These are phyloP conservation scores for Emmelina monodactyla DNA, from an alignment of 2,888 invertebrate species.

Conservation along the genomic window DNA sequence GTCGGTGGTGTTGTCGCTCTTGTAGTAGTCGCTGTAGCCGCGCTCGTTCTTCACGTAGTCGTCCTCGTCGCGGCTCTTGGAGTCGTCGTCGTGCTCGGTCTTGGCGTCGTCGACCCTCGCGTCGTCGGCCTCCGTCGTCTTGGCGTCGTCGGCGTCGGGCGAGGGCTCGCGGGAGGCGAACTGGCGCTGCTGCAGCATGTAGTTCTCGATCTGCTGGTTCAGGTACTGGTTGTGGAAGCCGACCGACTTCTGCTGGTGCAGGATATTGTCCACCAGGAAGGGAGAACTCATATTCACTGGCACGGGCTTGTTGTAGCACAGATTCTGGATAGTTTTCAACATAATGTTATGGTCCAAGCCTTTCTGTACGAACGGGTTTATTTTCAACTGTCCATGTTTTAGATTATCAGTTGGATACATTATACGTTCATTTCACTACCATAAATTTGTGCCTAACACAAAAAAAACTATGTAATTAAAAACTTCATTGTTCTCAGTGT, in stretches of 20 bases:
- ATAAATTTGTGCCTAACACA: constrained; percentile 11
- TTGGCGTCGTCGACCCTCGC: constrained; percentile 30
- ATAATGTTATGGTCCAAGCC: constrained; percentile 51
- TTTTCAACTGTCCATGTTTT: constrained; percentile 50
- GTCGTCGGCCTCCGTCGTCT: constrained; percentile 34
- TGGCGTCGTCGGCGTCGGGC: constrained; percentile 41
- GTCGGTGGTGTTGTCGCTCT: constrained; percentile 19
- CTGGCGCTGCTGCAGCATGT: constrained; percentile 39
- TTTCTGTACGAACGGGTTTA: constrained; percentile 39
- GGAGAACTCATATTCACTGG: constrained; percentile 66
- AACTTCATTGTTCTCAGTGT: constrained; percentile 6
- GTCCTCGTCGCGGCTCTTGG: constrained; percentile 41
- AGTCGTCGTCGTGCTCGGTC: constrained; percentile 41
- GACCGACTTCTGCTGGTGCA: constrained; percentile 64
- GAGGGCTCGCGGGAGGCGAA: constrained; percentile 43
- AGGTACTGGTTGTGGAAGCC: constrained; percentile 61
- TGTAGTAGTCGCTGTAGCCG: constrained; percentile 39
- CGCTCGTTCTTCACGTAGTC: constrained; percentile 37
- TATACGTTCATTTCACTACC: constrained; percentile 26
- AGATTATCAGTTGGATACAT: constrained; percentile 53
- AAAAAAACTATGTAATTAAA: constrained; percentile 8
- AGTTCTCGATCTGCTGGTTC: constrained; percentile 57
- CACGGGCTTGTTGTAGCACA: constrained; percentile 46
- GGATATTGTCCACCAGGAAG: constrained; percentile 68
- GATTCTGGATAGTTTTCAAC: constrained; percentile 55